Evolutionary conservation across 2,888 invertebrate species (phyloP).

Genomic region (Tinea pellionella): DNA sequence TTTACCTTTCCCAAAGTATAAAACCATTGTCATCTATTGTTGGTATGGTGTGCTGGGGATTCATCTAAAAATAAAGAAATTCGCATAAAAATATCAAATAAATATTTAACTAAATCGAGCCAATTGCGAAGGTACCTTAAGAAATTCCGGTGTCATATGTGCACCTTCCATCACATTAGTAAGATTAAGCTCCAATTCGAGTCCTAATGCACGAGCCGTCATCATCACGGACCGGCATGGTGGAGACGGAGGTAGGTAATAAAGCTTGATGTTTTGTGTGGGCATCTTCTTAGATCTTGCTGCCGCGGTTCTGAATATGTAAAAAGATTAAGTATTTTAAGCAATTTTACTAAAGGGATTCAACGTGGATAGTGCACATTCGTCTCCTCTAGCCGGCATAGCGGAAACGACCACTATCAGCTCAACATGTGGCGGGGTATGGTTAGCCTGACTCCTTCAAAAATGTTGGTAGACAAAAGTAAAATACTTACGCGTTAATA

Average conservation of each 20-base stretch:
- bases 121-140: constrained; percentile 58
- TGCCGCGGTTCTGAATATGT: constrained; percentile 42
- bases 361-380: too few species aligned
- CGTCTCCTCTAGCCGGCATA: too few species aligned
- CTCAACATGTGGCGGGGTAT: too few species aligned
- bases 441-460: too few species aligned
- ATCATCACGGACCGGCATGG: constrained; percentile 74
- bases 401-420: too few species aligned
- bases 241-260: constrained; percentile 72
- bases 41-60: constrained; percentile 79
- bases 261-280: constrained; percentile 65
- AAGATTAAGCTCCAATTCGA: constrained; percentile 72
- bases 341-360: too few species aligned
- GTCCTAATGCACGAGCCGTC: constrained; percentile 70
- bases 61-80: constrained; percentile 61
- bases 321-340: constrained; percentile 10
- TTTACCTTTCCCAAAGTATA: constrained; percentile 75
- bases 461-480: too few species aligned
- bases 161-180: constrained; percentile 71
- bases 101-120: too few species aligned
- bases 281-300: constrained; percentile 59
- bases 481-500: too few species aligned
- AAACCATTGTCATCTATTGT: constrained; percentile 79
- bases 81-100: too few species aligned
- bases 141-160: constrained; percentile 72